Evolutionary conservation across 2,797 vertebrate genomes (phyloP).

Genomic region (Luscinia luscinia): DNA sequence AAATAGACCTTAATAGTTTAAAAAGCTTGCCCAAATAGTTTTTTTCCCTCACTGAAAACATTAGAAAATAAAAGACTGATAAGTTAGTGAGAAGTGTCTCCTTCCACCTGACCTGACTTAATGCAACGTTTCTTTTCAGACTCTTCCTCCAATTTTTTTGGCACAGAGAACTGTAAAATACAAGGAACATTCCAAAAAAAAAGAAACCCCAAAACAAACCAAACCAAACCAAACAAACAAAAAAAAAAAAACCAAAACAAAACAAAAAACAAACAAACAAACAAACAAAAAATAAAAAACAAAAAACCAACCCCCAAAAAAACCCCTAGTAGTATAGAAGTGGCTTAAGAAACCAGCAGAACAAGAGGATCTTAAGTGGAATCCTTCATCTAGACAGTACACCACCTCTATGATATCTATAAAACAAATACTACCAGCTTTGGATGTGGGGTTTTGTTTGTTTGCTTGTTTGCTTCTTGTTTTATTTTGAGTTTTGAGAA

Average conservation of each 20-base stretch:
- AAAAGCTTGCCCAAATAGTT: neutral
- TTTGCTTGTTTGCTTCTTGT: no score
- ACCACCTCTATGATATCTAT: neutral
- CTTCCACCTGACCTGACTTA: neutral
- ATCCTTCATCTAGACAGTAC: neutral
- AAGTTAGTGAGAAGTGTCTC: neutral
- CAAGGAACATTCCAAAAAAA: neutral
- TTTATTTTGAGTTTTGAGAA: neutral
- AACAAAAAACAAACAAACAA: no score
- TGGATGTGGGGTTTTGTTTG: neutral
- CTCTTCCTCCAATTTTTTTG: neutral
- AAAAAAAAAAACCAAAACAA: no score
- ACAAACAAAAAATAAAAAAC: no score
- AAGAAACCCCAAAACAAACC: no score
- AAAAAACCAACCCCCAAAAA: neutral
- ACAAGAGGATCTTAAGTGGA: neutral
- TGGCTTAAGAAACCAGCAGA: neutral
- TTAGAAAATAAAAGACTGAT: neutral
- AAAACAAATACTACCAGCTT: neutral
- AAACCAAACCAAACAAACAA: no score
- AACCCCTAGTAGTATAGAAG: accelerated
- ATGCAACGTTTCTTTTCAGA: neutral
- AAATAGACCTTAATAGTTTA: neutral
- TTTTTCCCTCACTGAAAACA: neutral
- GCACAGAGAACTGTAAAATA: neutral